These are phyloP conservation scores for Drosophila jambulina DNA, from an alignment of 1,140 invertebrate genomes.

Conservation along the genomic window DNA sequence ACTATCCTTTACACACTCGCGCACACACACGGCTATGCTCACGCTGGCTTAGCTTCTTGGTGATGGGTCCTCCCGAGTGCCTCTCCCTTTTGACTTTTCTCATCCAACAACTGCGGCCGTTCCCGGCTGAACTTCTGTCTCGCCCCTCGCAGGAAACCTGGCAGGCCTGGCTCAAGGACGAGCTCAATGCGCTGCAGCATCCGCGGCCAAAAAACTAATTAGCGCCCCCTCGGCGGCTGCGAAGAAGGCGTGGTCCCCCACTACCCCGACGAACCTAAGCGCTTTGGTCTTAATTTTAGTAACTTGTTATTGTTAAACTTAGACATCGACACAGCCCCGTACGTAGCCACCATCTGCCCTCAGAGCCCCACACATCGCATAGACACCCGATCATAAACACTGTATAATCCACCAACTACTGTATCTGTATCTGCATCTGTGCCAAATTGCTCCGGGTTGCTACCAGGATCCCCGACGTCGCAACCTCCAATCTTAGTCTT, in stretches of 20 bases:
- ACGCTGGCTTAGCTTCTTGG: slow-evolving; percentile 58
- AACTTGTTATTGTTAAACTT: slow-evolving; percentile 81
- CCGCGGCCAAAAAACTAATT: slow-evolving; percentile 76
- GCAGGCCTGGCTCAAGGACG: slow-evolving; percentile 80
- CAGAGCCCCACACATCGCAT: slow-evolving; percentile 35
- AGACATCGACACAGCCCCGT: slow-evolving; percentile 45
- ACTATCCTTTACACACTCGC: slow-evolving; percentile 16
- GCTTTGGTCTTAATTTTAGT: slow-evolving; percentile 75
- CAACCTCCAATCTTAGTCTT: slow-evolving; percentile 61
- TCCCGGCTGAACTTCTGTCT: slow-evolving; percentile 57
- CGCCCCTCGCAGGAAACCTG: slow-evolving; percentile 72
- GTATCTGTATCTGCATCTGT: slow-evolving; percentile 53
- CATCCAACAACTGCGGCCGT: slow-evolving; percentile 40
- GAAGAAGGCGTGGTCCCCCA: slow-evolving; percentile 34
- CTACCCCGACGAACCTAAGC: slow-evolving; percentile 58
- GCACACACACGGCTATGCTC: slow-evolving; percentile 6
- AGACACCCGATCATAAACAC: slow-evolving; percentile 35
- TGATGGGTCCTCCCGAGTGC: slow-evolving; percentile 58
- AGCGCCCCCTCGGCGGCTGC: slow-evolving; percentile 32
- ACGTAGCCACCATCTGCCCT: slow-evolving; percentile 11
- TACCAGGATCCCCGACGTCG: slow-evolving; percentile 18
- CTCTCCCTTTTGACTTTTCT: slow-evolving; percentile 19
- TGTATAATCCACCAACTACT: slow-evolving; percentile 46
- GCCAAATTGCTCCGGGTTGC: slow-evolving; percentile 69
- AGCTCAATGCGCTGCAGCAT: slow-evolving; percentile 75